phyloP scores from a whole-genome alignment of 2,888 invertebrate species.

The Nemoura dubitans region DNA sequence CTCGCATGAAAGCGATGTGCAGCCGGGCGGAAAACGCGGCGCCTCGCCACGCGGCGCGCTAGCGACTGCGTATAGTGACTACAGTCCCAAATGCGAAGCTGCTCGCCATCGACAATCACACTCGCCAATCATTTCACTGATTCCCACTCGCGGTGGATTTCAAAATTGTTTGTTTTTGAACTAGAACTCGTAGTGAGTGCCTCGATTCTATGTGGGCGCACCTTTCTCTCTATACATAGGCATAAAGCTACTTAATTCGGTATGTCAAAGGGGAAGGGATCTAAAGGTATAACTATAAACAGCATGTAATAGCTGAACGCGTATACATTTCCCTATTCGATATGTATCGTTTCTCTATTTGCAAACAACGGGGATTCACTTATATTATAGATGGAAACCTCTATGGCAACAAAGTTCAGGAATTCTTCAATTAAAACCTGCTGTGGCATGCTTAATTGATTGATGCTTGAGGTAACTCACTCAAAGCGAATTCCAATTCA shows the following conservation, averaged over 20 bases:
- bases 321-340: neutral
- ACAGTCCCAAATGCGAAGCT: no score
- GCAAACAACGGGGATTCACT: neutral
- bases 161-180: neutral
- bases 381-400: neutral
- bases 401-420: neutral
- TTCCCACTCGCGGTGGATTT: neutral
- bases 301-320: neutral
- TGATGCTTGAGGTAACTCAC: constrained; percentile 7
- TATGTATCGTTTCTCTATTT: neutral
- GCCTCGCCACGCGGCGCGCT: neutral
- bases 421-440: neutral
- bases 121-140: constrained; percentile 41
- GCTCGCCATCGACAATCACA: constrained; percentile 15
- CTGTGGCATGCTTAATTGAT: neutral
- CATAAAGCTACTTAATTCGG: neutral
- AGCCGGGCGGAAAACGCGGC: neutral
- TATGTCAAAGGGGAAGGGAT: neutral
- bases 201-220: neutral
- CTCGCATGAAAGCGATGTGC: constrained; percentile 25
- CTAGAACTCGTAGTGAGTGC: neutral
- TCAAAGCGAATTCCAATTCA: neutral
- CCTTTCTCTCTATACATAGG: neutral
- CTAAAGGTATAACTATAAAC: neutral
- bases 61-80: no score